These are phyloP conservation scores for Lepidurus arcticus DNA, from an alignment of 1,140 invertebrate genomes.

Conservation along the genomic window DNA sequence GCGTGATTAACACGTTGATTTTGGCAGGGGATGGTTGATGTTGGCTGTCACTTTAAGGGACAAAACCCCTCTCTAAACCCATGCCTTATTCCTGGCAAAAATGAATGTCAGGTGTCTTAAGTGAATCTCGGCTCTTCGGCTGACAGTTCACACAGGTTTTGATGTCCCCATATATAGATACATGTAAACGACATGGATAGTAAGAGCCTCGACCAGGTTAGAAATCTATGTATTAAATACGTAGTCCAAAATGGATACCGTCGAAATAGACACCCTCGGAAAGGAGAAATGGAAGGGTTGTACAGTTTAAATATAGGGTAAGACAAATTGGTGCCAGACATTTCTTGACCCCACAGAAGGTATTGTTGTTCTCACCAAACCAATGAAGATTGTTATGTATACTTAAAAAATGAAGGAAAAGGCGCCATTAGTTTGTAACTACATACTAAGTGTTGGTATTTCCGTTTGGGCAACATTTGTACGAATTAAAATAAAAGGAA, in stretches of 20 bases:
- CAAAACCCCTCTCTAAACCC: background rate
- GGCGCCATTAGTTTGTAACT: too few relatives aligned
- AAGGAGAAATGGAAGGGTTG: background rate
- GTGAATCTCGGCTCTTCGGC: background rate
- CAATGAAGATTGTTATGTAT: background rate
- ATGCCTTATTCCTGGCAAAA: too few relatives aligned
- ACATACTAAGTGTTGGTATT: too few relatives aligned
- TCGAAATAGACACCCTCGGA: too few relatives aligned
- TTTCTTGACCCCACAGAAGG: background rate
- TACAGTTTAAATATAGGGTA: slow-evolving; percentile 3
- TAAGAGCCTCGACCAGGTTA: too few relatives aligned
- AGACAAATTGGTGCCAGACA: background rate
- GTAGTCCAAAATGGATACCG: too few relatives aligned
- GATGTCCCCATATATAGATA: too few relatives aligned
- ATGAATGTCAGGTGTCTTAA: background rate
- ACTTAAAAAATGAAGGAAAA: too few relatives aligned
- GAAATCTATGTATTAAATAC: too few relatives aligned
- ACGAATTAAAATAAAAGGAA: too few relatives aligned
- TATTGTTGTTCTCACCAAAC: background rate
- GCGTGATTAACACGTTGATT: slow-evolving; percentile 2
- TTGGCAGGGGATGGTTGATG: background rate
- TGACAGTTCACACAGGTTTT: background rate
- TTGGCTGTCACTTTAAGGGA: background rate
- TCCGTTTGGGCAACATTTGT: too few relatives aligned
- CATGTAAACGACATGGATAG: too few relatives aligned